Evolutionary conservation across 1,140 invertebrate genomes (phyloP).

Genomic region (Drosophila santomea): DNA sequence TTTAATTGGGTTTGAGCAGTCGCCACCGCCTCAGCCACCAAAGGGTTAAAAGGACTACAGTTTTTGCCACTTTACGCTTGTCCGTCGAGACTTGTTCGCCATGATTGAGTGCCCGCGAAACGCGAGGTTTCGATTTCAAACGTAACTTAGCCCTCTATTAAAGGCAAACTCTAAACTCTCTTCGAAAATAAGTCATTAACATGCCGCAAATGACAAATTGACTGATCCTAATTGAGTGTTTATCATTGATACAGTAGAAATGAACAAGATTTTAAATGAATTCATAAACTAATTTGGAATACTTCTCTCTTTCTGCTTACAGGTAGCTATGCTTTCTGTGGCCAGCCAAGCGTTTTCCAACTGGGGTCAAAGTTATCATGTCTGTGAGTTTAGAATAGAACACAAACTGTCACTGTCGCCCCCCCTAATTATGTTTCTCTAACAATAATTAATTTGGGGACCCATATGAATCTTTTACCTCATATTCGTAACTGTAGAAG

Average conservation of each 20-base stretch:
- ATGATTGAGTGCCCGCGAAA: conserved; percentile 30
- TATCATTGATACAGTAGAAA: neutral
- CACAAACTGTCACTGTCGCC: neutral
- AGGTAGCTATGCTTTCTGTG: conserved; percentile 50
- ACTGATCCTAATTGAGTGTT: neutral
- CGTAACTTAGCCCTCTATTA: conserved; percentile 44
- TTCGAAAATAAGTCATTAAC: conserved; percentile 1
- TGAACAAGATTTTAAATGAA: neutral
- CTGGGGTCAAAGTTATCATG: neutral
- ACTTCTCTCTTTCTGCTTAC: conserved; percentile 28
- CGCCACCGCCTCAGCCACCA: conserved; percentile 1
- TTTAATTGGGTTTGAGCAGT: conserved; percentile 81
- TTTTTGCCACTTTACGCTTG: conserved; percentile 61
- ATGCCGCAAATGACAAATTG: neutral
- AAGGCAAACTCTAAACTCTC: conserved; percentile 14
- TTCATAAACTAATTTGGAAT: conserved; percentile 2
- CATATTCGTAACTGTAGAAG: neutral
- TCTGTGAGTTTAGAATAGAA: conserved; percentile 42
- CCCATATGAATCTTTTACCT: neutral
- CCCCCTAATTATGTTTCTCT: conserved; percentile 47
- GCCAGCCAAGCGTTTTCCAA: conserved; percentile 18
- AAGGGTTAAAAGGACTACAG: conserved; percentile 17
- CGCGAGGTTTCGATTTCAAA: conserved; percentile 22
- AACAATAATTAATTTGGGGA: conserved; percentile 59
- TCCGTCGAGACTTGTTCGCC: conserved; percentile 21